Evolutionary conservation across 1,140 invertebrate genomes (phyloP).

Genomic region (Drosophila eugracilis): DNA sequence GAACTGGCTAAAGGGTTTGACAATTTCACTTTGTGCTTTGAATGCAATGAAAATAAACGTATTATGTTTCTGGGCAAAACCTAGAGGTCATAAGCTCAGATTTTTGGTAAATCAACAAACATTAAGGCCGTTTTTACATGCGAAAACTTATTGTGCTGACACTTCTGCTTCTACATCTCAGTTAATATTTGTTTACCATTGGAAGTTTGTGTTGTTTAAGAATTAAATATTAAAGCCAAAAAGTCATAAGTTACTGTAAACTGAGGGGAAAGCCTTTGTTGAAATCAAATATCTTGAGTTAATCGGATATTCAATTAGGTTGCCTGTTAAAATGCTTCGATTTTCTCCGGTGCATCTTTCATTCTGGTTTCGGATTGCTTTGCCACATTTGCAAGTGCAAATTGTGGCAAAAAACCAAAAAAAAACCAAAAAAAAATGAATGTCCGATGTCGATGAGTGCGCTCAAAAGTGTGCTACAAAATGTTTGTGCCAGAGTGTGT

Average conservation of each 20-base stretch:
- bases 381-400: conserved; percentile 26
- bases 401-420: too few relatives aligned
- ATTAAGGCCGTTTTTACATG: background rate
- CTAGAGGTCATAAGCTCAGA: background rate
- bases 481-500: conserved; percentile 14
- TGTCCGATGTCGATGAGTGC: conserved; percentile 34
- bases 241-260: too few relatives aligned
- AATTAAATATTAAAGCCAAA: background rate
- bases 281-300: too few relatives aligned
- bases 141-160: background rate
- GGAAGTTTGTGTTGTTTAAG: too few relatives aligned
- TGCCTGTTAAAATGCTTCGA: too few relatives aligned
- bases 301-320: background rate
- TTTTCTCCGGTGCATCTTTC: conserved; percentile 5
- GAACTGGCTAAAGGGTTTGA: background rate
- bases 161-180: background rate
- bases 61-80: background rate
- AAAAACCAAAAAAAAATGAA: conserved; percentile 18
- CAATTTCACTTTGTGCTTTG: background rate
- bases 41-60: background rate
- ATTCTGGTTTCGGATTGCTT: conserved; percentile 17
- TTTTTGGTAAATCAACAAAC: background rate
- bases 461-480: conserved; percentile 64
- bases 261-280: too few relatives aligned
- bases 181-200: background rate